Percentiles rank a stretch among this genome's conserved stretches.
Evolutionary conservation across 1,140 invertebrate species (phyloP).

Genomic region (Probaryconus sp.): DNA sequence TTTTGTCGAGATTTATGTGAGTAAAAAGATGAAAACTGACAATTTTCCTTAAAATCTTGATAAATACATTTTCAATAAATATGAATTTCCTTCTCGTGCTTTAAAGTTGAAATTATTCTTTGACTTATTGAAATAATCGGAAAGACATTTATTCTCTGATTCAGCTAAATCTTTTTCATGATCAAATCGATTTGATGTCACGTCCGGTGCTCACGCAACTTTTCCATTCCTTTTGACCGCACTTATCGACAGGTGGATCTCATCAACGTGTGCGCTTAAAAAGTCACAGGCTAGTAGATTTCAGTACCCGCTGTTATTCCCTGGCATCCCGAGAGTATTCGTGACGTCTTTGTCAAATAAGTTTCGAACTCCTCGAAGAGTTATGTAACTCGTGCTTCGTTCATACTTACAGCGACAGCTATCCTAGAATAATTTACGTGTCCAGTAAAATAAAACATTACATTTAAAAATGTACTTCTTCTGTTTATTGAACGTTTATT

Average conservation of each 20-base stretch:
- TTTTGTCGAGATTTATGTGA: too few species aligned
- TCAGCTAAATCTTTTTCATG: slow-evolving; percentile 34
- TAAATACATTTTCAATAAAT: too few species aligned
- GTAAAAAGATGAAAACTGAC: too few species aligned
- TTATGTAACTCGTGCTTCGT: too few species aligned
- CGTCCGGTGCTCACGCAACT: slow-evolving; percentile 36
- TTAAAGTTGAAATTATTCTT: too few species aligned
- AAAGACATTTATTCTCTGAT: slow-evolving; percentile 31
- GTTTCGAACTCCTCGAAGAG: slow-evolving; percentile 24
- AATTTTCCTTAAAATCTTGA: too few species aligned
- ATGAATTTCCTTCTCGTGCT: too few species aligned
- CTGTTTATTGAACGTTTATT: too few species aligned
- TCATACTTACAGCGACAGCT: too few species aligned
- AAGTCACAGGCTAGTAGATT: slow-evolving; percentile 57
- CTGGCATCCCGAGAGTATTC: slow-evolving; percentile 19
- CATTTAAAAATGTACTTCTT: too few species aligned
- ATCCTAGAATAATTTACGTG: too few species aligned
- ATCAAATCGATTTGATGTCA: slow-evolving; percentile 40
- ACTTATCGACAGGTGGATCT: slow-evolving; percentile 60
- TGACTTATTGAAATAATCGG: not conserved
- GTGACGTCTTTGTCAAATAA: slow-evolving; percentile 55
- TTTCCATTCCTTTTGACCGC: slow-evolving; percentile 48
- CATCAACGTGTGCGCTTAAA: slow-evolving; percentile 41
- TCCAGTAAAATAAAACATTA: too few species aligned
- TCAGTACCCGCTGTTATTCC: slow-evolving; percentile 42